A percentile compares a stretch with the other conserved stretches of the same genome.
These are phyloP conservation scores for Ivindomyrus marchei DNA, from an alignment of 2,113 vertebrate genomes.

Conservation along the genomic window DNA sequence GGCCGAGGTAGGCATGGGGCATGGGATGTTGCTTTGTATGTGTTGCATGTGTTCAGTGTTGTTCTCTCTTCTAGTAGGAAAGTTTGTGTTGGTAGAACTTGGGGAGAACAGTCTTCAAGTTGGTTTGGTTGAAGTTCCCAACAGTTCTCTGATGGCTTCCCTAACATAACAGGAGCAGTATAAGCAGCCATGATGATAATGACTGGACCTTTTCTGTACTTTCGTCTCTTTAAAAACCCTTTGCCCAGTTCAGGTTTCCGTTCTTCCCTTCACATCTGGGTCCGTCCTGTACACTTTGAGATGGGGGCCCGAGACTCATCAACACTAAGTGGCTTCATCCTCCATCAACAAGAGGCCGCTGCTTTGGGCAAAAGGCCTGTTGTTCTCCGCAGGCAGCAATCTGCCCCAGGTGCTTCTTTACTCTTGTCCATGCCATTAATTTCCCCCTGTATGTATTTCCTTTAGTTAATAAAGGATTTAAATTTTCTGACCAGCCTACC, in stretches of 20 bases:
- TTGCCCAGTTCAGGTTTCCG: neutral
- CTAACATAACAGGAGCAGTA: neutral
- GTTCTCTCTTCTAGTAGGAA: neutral
- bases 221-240: neutral
- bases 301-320: neutral
- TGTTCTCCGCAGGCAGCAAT: neutral
- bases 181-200: neutral
- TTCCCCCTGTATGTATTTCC: neutral
- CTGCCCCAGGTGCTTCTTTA: neutral
- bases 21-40: neutral
- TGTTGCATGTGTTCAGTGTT: neutral
- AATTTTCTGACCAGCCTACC: neutral
- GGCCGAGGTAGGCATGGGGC: neutral
- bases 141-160: neutral
- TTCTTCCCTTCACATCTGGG: neutral
- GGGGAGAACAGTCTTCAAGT: neutral
- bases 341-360: neutral
- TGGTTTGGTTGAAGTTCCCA: neutral
- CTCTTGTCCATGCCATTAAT: neutral
- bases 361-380: neutral
- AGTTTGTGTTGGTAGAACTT: neutral
- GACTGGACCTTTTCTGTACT: neutral
- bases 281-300: neutral
- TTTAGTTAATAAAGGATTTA: neutral
- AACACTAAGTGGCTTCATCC: neutral